These are phyloP conservation scores for Antheraea mylitta DNA, from an alignment of 1,140 invertebrate genomes.

Conservation along the genomic window DNA sequence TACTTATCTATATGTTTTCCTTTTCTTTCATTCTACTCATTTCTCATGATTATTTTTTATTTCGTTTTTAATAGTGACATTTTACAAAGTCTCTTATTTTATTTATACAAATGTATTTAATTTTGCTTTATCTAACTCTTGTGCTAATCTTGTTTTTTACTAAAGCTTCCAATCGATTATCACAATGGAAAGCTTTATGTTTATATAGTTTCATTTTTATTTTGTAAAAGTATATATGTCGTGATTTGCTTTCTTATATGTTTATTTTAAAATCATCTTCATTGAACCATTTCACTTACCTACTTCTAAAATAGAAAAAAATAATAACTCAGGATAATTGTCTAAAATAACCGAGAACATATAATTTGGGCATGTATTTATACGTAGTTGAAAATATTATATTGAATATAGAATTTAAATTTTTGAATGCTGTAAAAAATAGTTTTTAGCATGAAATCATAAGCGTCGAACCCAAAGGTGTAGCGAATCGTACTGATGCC, in stretches of 20 bases:
- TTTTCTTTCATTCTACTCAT: conserved; percentile 19
- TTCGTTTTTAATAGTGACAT: not conserved
- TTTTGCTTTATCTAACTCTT: conserved; percentile 9
- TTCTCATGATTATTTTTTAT: conserved; percentile 28
- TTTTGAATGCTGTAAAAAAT: not conserved
- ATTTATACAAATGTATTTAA: conserved; percentile 2
- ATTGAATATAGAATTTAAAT: too few species aligned
- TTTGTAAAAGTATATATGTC: not conserved
- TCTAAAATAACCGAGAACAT: too few species aligned
- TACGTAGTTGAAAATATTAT: not conserved
- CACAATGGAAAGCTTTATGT: not conserved
- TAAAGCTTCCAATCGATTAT: not conserved
- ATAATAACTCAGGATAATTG: too few species aligned
- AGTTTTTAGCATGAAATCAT: not conserved
- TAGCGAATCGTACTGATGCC: conserved; percentile 5
- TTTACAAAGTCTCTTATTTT: not conserved
- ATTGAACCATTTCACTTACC: not conserved
- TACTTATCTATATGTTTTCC: conserved; percentile 16
- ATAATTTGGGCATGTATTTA: not conserved
- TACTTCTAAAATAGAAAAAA: too few species aligned
- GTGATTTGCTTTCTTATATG: not conserved
- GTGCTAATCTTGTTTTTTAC: conserved; percentile 7
- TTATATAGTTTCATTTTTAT: too few species aligned
- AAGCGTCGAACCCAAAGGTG: conserved; percentile 21
- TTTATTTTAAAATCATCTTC: not conserved